phyloP scores from a whole-genome alignment of 35 echinoderm and acorn worm species.

The Eucidaris tribuloides region DNA sequence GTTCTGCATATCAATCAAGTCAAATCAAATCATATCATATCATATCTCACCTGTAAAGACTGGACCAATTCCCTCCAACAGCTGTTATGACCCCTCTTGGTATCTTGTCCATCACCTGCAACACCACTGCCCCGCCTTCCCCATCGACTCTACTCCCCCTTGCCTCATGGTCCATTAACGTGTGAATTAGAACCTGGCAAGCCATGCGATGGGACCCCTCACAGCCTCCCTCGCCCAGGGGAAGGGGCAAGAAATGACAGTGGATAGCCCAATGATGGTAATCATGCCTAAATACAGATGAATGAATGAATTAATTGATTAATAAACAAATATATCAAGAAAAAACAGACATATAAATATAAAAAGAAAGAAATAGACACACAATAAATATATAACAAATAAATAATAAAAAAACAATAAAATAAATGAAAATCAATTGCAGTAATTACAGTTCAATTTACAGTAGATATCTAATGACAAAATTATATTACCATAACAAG shows the following conservation, averaged over 20 bases:
- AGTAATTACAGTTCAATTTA: too few species aligned
- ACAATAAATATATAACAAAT: too few species aligned
- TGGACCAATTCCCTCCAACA: slow-evolving; percentile 20
- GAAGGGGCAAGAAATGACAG: slow-evolving; percentile 1
- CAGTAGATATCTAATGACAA: too few species aligned
- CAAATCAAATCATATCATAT: too few species aligned
- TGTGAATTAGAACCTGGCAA: neutral
- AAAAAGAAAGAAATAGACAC: too few species aligned
- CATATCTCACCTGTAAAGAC: slow-evolving; percentile 3
- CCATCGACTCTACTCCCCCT: neutral
- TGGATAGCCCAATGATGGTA: slow-evolving; percentile 11
- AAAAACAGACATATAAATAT: too few species aligned
- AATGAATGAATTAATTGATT: too few species aligned
- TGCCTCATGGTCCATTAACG: neutral
- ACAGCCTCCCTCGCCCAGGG: neutral
- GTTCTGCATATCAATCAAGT: too few species aligned
- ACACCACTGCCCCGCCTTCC: neutral
- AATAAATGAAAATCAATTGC: too few species aligned
- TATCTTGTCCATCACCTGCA: neutral
- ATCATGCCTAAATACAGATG: slow-evolving; percentile 5
- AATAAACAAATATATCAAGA: too few species aligned
- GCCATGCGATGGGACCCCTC: neutral
- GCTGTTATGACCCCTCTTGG: neutral
- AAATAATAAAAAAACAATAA: too few species aligned
- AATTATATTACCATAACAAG: too few species aligned